Evolutionary conservation across 2,797 vertebrate genomes (phyloP).

Genomic region (Hylomyscus alleni): DNA sequence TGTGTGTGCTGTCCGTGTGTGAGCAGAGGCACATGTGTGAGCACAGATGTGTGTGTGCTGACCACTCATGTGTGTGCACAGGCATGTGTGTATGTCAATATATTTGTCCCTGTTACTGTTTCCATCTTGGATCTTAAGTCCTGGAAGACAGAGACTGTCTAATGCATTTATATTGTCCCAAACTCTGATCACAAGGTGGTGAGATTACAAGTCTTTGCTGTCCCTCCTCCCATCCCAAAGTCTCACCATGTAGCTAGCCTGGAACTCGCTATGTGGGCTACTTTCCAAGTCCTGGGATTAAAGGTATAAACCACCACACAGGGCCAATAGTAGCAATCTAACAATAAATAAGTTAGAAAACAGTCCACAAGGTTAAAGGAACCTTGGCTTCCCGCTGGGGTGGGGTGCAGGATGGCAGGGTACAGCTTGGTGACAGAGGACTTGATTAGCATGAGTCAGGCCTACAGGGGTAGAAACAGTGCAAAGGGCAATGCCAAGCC

Average conservation of each 20-base stretch:
- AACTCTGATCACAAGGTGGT: conserved; percentile 36
- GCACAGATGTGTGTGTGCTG: too few species aligned
- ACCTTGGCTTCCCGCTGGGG: too few species aligned
- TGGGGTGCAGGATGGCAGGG: neutral
- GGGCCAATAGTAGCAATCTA: neutral
- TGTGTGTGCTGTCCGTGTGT: too few species aligned
- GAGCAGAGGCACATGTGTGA: too few species aligned
- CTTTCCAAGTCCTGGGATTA: neutral
- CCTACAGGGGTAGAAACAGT: neutral
- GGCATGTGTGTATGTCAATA: neutral
- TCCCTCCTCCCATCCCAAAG: neutral
- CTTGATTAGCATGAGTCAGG: neutral
- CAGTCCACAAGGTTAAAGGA: neutral
- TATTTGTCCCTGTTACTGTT: neutral
- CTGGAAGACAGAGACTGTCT: conserved; percentile 3
- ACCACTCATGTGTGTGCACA: too few species aligned
- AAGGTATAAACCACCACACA: neutral
- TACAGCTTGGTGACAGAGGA: neutral
- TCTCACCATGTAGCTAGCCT: neutral
- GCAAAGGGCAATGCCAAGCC: neutral
- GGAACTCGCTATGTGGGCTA: neutral
- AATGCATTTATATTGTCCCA: conserved; percentile 5
- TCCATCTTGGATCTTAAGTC: conserved; percentile 30
- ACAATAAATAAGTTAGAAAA: neutral
- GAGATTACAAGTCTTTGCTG: neutral